A percentile compares a stretch with the other conserved stretches of the same genome.
phyloP scores from a whole-genome alignment of 2,113 vertebrate genomes.

The Cynocephalus volans region DNA sequence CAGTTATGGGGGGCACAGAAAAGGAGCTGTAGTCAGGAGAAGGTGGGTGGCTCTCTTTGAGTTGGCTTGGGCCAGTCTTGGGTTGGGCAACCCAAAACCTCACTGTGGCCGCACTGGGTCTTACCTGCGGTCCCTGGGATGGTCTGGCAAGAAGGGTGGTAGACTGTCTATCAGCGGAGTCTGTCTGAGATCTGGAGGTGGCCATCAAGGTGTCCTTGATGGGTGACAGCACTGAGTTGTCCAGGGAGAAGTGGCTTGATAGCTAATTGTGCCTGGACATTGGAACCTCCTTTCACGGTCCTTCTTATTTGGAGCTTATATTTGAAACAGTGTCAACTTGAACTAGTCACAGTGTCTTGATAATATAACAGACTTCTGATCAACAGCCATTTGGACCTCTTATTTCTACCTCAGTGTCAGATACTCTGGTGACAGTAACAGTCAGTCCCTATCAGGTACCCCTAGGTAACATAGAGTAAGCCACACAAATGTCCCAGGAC shows the following conservation, averaged over 20 bases:
- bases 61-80: not conserved
- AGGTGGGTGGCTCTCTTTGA: not conserved
- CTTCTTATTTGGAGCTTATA: not conserved
- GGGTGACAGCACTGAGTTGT: not conserved
- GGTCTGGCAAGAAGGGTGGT: not conserved
- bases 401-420: not conserved
- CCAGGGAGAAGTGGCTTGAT: not conserved
- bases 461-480: too few relatives aligned
- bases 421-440: not conserved
- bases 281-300: not conserved
- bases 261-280: too few relatives aligned
- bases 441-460: too few relatives aligned
- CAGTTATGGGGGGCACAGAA: too few relatives aligned
- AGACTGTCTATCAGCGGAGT: not conserved
- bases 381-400: not conserved
- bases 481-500: accelerated
- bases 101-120: not conserved
- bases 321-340: not conserved
- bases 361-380: not conserved
- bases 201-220: not conserved
- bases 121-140: too few relatives aligned
- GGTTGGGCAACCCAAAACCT: too few relatives aligned
- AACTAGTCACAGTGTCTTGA: accelerated
- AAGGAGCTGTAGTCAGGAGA: not conserved
- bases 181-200: not conserved